Evolutionary conservation across 2,113 vertebrate genomes (phyloP).

Genomic region (Gavia stellata): DNA sequence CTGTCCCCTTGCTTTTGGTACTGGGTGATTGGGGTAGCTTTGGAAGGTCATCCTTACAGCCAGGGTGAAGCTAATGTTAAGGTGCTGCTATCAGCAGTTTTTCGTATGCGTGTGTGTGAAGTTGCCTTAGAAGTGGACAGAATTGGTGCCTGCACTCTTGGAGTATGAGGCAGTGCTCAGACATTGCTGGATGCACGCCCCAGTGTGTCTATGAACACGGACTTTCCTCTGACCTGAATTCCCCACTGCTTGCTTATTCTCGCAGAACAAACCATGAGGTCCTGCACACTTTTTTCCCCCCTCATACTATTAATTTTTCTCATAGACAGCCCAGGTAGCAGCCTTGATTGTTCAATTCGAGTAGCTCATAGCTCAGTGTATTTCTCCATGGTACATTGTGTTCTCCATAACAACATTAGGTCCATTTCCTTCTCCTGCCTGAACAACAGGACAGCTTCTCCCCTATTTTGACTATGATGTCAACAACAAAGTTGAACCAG

Average conservation of each 20-base stretch:
- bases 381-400: not conserved
- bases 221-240: not conserved
- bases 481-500: not conserved
- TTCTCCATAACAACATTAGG: not conserved
- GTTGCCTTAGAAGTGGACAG: not conserved
- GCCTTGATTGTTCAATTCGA: not conserved
- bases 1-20: not conserved
- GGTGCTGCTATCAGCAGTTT: not conserved
- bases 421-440: not conserved
- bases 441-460: not conserved
- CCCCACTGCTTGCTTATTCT: not conserved
- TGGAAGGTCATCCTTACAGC: not conserved
- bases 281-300: fast-evolving
- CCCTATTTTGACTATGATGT: not conserved
- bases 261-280: not conserved
- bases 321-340: not conserved
- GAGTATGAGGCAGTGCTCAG: not conserved
- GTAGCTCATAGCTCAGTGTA: not conserved
- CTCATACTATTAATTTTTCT: not conserved
- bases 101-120: not conserved
- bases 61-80: not conserved
- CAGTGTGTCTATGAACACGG: not conserved
- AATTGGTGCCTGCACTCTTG: fast-evolving
- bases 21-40: not conserved
- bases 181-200: too few species aligned